Percentiles rank a stretch among this genome's conserved stretches.
Evolutionary conservation across 2,888 invertebrate species (phyloP).

Genomic region (Ametastegia equiseti): DNA sequence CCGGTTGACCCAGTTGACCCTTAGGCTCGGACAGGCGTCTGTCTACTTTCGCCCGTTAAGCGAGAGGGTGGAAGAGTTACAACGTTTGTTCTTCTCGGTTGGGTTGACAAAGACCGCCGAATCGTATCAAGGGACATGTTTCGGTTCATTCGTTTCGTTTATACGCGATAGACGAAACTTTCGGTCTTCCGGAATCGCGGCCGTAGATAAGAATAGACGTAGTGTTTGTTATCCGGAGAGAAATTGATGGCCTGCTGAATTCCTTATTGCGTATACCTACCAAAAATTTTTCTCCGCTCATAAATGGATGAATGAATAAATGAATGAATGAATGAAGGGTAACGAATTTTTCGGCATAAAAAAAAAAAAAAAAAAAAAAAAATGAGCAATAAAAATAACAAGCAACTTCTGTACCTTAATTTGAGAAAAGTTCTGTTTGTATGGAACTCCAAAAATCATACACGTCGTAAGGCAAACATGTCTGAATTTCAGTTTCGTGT

Average conservation of each 20-base stretch:
- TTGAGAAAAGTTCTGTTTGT: not conserved
- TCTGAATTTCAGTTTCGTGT: not conserved
- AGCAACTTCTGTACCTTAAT: no score
- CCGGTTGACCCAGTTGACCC: conserved; percentile 33
- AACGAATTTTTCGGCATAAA: not conserved
- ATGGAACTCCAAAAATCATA: not conserved
- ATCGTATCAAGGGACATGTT: conserved; percentile 33
- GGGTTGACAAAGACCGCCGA: conserved; percentile 35
- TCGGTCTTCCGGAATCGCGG: not conserved
- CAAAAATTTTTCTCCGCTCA: not conserved
- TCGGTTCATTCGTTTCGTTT: conserved; percentile 44
- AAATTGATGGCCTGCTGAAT: not conserved
- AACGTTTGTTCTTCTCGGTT: conserved; percentile 13
- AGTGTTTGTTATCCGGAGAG: not conserved
- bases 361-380: no score
- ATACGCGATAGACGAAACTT: conserved; percentile 19
- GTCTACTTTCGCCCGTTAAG: conserved; percentile 33
- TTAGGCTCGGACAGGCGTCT: conserved; percentile 25
- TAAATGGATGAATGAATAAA: not conserved
- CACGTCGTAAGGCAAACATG: not conserved
- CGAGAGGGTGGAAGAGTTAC: conserved; percentile 32
- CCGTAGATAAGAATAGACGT: not conserved
- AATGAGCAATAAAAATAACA: no score
- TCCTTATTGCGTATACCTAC: no score
- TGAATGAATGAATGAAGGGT: not conserved